Conservation (phyloP, 2,113 vertebrate species). For the Spea multiplicata region DNA sequence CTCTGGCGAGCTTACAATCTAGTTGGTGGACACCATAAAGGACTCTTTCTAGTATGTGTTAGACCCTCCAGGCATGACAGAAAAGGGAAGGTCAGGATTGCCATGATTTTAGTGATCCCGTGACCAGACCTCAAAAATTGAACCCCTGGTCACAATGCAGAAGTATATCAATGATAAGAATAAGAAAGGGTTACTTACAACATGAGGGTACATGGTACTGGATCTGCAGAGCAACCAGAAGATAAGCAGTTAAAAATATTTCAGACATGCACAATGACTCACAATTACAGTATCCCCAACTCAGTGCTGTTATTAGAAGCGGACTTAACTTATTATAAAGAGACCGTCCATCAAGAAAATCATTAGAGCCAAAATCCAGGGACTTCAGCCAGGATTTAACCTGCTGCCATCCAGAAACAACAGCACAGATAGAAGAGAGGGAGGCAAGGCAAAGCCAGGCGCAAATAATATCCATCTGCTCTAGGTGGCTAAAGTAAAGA, state of each 20-base stretch:
- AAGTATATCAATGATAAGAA: neutral
- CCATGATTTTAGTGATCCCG: too few species aligned
- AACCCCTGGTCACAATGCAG: too few species aligned
- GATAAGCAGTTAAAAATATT: neutral
- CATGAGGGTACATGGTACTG: neutral
- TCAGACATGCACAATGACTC: slow-evolving; percentile 4
- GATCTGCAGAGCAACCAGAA: neutral
- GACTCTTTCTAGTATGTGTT: too few species aligned
- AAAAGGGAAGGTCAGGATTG: too few species aligned
- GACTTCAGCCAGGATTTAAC: neutral
- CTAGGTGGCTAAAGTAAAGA: too few species aligned
- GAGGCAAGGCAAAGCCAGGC: too few species aligned
- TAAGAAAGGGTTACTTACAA: neutral
- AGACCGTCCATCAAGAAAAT: slow-evolving; percentile 19
- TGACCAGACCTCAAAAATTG: neutral
- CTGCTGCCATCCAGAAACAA: neutral
- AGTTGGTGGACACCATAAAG: too few species aligned
- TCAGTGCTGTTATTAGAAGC: slow-evolving; percentile 18
- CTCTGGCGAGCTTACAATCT: too few species aligned
- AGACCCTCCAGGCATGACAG: too few species aligned
- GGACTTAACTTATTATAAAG: slow-evolving; percentile 21
- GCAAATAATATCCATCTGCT: too few species aligned
- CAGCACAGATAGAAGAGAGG: too few species aligned
- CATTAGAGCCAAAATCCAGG: slow-evolving; percentile 11
- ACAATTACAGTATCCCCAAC: neutral